A percentile compares a stretch with the other conserved stretches of the same genome.
phyloP scores from a whole-genome alignment of 2,888 invertebrate genomes.

The Harmothoe impar region DNA sequence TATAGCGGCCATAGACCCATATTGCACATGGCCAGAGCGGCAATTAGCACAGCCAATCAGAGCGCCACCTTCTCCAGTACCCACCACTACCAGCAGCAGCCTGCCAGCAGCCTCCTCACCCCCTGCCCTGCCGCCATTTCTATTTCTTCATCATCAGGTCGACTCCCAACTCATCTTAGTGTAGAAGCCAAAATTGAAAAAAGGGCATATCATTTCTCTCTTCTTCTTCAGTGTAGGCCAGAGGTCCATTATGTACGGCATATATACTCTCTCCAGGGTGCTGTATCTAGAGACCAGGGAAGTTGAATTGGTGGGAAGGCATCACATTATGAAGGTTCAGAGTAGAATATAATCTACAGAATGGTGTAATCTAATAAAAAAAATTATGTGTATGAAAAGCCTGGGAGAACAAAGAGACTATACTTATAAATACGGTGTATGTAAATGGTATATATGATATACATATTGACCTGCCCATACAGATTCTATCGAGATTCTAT shows the following conservation, averaged over 20 bases:
- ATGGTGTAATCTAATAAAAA: too few relatives aligned
- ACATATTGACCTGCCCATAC: too few relatives aligned
- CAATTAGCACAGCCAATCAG: conserved; percentile 57
- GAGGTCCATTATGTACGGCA: not conserved
- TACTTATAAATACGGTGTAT: too few relatives aligned
- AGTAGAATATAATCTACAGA: too few relatives aligned
- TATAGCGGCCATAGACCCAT: conserved; percentile 56
- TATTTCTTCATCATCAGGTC: conserved; percentile 54
- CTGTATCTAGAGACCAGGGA: not conserved
- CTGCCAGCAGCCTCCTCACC: not conserved
- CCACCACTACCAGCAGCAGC: too few relatives aligned
- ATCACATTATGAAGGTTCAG: conserved; percentile 48
- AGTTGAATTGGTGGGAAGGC: conserved; percentile 31
- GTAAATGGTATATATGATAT: too few relatives aligned
- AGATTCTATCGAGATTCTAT: too few relatives aligned
- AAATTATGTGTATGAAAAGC: too few relatives aligned
- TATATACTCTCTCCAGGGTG: conserved; percentile 14
- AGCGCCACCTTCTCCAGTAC: not conserved
- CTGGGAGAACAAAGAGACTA: too few relatives aligned
- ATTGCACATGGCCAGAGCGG: conserved; percentile 52
- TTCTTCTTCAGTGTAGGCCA: not conserved
- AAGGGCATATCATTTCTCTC: too few relatives aligned
- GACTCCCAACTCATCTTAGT: not conserved
- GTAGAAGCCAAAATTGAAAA: not conserved
- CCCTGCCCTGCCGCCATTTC: conserved; percentile 26